phyloP scores from a whole-genome alignment of 37 sponge, comb jelly and placozoan species.

The Ianthella basta region DNA sequence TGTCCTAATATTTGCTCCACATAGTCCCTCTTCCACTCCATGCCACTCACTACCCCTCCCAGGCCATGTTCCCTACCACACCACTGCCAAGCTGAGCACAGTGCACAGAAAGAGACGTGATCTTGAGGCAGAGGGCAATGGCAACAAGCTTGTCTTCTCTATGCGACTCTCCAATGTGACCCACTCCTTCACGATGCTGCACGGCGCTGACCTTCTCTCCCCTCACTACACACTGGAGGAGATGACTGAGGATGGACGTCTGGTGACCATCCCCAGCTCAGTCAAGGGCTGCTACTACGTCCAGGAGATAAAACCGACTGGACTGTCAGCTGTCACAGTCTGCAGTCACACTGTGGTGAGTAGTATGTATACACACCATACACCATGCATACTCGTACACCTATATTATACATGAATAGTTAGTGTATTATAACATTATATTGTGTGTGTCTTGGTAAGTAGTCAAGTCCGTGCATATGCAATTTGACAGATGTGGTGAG shows the following conservation, averaged over 20 bases:
- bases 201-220: neutral
- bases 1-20: too few relatives aligned
- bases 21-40: neutral
- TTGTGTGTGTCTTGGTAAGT: too few relatives aligned
- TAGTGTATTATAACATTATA: too few relatives aligned
- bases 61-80: too few relatives aligned
- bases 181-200: neutral
- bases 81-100: neutral
- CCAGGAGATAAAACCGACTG: neutral
- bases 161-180: neutral
- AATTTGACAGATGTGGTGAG: too few relatives aligned
- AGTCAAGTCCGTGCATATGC: too few relatives aligned
- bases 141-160: neutral
- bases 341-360: neutral
- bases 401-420: too few relatives aligned
- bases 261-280: neutral
- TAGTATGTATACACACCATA: neutral
- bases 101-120: neutral
- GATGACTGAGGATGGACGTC: constrained; percentile 3
- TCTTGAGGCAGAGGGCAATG: neutral
- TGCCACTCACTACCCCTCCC: too few relatives aligned
- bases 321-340: constrained; percentile 10
- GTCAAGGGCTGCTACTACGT: constrained; percentile 6
- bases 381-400: neutral
- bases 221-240: constrained; percentile 1